Conservation (phyloP, 2,797 vertebrate species). For the Psittacula derbiana region DNA sequence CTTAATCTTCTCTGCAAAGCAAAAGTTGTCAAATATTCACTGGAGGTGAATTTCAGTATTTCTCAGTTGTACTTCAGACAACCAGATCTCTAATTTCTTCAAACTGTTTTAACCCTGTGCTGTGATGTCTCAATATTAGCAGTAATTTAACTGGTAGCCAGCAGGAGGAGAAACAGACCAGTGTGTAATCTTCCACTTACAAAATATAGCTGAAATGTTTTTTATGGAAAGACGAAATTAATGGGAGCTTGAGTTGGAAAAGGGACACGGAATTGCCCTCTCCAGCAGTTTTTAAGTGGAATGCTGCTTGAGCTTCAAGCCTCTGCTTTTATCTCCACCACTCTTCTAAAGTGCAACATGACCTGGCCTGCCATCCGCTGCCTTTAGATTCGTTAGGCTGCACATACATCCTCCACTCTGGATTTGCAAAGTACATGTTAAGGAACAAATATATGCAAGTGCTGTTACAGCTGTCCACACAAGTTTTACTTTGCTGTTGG, state of each 20-base stretch:
- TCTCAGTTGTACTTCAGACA: neutral
- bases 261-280: neutral
- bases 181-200: neutral
- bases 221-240: neutral
- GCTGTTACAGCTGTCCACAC: rapidly evolving
- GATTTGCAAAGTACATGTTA: neutral
- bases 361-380: rapidly evolving
- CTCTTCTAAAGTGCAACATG: rapidly evolving
- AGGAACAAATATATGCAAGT: neutral
- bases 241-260: neutral
- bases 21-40: neutral
- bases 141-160: slow-evolving; percentile 6
- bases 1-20: neutral
- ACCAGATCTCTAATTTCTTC: neutral
- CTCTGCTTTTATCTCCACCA: rapidly evolving
- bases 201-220: neutral
- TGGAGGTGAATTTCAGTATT: neutral
- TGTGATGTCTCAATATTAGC: neutral
- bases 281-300: rapidly evolving
- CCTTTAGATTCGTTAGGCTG: neutral
- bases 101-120: neutral
- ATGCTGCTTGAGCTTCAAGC: neutral
- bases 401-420: neutral
- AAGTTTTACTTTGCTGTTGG: neutral
- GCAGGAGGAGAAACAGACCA: slow-evolving; percentile 47